Conservation (phyloP, 2,113 vertebrate genomes). For the Rhinopomastus cyanomelas region DNA sequence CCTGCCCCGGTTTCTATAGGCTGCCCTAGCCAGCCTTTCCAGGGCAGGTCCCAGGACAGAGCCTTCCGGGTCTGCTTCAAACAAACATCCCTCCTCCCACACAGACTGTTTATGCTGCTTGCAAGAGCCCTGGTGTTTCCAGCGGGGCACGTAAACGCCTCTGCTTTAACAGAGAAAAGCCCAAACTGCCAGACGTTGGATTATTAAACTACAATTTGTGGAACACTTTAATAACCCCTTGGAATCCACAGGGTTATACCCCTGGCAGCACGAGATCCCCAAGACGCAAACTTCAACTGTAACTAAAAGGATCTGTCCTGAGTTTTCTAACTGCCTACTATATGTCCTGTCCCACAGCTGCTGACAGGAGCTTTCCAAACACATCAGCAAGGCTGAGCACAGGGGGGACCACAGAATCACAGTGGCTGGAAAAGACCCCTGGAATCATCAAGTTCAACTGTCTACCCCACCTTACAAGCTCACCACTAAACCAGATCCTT, state of each 20-base stretch:
- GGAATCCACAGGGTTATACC: not conserved
- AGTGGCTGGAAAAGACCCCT: no score
- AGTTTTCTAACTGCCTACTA: not conserved
- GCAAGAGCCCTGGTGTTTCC: not conserved
- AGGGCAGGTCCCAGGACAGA: not conserved
- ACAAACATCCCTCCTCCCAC: not conserved
- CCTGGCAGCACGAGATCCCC: not conserved
- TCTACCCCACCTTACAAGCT: no score
- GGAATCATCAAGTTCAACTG: no score
- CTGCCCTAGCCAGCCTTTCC: no score
- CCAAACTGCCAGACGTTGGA: not conserved
- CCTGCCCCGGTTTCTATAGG: no score
- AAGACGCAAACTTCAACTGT: not conserved
- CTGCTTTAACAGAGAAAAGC: not conserved
- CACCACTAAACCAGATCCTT: no score
- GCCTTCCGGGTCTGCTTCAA: not conserved
- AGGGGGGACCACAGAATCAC: no score
- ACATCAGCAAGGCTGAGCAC: not conserved
- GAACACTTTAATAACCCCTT: slow-evolving; percentile 9
- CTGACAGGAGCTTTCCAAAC: not conserved
- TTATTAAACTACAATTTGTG: not conserved
- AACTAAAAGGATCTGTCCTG: not conserved
- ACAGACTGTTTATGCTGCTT: not conserved
- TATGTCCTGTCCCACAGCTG: not conserved
- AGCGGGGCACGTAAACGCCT: not conserved